These are phyloP conservation scores for Cyrtonyx montezumae DNA, from an alignment of 2,113 vertebrate species.

Conservation along the genomic window DNA sequence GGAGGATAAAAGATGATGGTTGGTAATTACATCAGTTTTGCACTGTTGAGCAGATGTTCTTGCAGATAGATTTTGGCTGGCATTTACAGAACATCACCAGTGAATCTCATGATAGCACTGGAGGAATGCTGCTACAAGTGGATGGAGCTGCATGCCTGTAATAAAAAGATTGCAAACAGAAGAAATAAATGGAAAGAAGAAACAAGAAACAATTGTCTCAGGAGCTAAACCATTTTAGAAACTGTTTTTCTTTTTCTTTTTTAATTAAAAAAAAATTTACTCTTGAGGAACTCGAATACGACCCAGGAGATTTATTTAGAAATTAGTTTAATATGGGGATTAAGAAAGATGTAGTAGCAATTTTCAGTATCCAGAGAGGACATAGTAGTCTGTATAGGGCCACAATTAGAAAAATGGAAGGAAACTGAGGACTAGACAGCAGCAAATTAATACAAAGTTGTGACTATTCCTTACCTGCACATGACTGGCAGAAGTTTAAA, in stretches of 20 bases:
- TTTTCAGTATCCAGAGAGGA: background rate
- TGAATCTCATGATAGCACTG: slow-evolving; percentile 70
- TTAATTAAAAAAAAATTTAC: background rate
- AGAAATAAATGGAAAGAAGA: background rate
- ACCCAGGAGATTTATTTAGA: background rate
- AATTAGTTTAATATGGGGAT: background rate
- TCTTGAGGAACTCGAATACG: background rate
- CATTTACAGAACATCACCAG: slow-evolving; percentile 75
- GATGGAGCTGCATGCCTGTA: slow-evolving; percentile 41
- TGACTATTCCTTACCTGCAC: background rate
- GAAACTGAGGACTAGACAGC: background rate
- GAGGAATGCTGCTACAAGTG: slow-evolving; percentile 60
- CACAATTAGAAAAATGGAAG: background rate
- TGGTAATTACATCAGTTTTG: slow-evolving; percentile 84
- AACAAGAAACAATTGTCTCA: background rate
- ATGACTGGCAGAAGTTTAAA: background rate
- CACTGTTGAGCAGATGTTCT: slow-evolving; percentile 83
- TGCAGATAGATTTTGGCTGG: slow-evolving; percentile 82
- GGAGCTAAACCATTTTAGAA: background rate
- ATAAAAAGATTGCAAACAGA: slow-evolving; percentile 29
- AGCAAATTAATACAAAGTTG: background rate
- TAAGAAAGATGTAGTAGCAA: background rate
- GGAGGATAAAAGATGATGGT: slow-evolving; percentile 84
- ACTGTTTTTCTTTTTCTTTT: background rate
- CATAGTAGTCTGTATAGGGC: background rate